phyloP scores from a whole-genome alignment of 2,888 invertebrate genomes.

The Athrips mouffetella region DNA sequence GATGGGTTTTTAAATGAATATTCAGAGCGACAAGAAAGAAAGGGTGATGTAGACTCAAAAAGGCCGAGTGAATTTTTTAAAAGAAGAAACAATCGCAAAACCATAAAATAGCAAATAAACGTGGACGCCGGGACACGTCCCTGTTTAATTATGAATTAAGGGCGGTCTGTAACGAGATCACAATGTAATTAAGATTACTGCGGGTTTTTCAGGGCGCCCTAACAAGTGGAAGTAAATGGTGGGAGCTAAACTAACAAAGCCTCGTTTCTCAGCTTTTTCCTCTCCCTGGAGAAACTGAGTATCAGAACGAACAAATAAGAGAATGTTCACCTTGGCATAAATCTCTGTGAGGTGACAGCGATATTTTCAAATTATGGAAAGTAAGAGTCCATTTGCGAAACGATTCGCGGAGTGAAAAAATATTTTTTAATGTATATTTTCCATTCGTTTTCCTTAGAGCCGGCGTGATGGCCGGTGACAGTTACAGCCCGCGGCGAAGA shows the following conservation, averaged over 20 bases:
- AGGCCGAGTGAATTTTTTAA: conserved; percentile 58
- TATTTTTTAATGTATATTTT: conserved; percentile 16
- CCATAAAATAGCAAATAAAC: conserved; percentile 74
- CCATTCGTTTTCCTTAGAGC: conserved; percentile 34
- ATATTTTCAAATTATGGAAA: conserved; percentile 12
- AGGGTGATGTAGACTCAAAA: conserved; percentile 54
- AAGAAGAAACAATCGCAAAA: conserved; percentile 60
- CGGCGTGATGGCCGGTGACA: conserved; percentile 62
- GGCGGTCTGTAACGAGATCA: conserved; percentile 73
- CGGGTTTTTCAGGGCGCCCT: conserved; percentile 56
- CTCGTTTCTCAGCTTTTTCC: conserved; percentile 35
- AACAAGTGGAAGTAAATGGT: conserved; percentile 63
- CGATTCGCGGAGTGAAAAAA: conserved; percentile 15
- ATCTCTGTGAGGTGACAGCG: neutral
- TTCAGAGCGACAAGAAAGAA: conserved; percentile 67
- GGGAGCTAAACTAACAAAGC: conserved; percentile 49
- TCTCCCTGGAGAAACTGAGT: neutral
- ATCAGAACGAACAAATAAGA: conserved; percentile 1
- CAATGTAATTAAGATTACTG: conserved; percentile 77
- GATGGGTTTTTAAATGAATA: conserved; percentile 74
- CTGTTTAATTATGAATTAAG: conserved; percentile 77
- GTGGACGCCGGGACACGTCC: conserved; percentile 65
- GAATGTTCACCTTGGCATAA: conserved; percentile 2
- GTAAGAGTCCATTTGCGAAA: conserved; percentile 8
- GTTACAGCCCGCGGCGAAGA: conserved; percentile 51